phyloP scores from a whole-genome alignment of 2,888 invertebrate species.

The Chloroclysta siterata region DNA sequence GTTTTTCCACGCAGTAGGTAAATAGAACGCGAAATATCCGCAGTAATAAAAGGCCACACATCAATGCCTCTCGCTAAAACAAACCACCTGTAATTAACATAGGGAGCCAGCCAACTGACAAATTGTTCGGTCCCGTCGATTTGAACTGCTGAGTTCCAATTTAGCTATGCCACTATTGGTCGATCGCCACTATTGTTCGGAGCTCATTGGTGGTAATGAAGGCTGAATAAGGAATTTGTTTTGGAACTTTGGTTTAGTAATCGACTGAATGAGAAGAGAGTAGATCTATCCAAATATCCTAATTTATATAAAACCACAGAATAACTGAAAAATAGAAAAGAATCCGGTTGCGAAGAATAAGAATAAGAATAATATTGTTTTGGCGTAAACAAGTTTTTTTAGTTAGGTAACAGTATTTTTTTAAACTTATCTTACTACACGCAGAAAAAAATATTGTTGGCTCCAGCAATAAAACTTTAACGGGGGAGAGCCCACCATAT shows the following conservation, averaged over 20 bases:
- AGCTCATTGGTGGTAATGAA: neutral
- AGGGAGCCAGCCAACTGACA: conserved; percentile 33
- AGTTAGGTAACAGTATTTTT: too few species aligned
- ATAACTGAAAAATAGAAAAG: too few species aligned
- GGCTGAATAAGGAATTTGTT: conserved; percentile 1
- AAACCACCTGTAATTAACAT: conserved; percentile 33
- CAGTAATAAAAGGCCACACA: conserved; percentile 26
- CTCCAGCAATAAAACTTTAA: too few species aligned
- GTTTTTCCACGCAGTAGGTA: conserved; percentile 24
- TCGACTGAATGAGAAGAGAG: too few species aligned
- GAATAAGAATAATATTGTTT: too few species aligned
- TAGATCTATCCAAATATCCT: too few species aligned
- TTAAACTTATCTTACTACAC: too few species aligned
- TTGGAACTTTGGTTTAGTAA: conserved; percentile 2
- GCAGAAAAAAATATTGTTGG: too few species aligned
- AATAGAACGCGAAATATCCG: conserved; percentile 20
- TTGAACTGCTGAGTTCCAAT: conserved; percentile 24
- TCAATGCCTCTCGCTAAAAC: conserved; percentile 26
- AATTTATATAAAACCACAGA: too few species aligned
- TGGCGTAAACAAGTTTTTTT: too few species aligned
- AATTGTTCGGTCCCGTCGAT: conserved; percentile 31
- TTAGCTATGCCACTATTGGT: conserved; percentile 14
- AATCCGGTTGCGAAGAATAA: too few species aligned
- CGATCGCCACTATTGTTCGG: conserved; percentile 13
- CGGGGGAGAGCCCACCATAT: too few species aligned